Conservation (phyloP, 1,140 invertebrate species). For the Capitella teleta region DNA sequence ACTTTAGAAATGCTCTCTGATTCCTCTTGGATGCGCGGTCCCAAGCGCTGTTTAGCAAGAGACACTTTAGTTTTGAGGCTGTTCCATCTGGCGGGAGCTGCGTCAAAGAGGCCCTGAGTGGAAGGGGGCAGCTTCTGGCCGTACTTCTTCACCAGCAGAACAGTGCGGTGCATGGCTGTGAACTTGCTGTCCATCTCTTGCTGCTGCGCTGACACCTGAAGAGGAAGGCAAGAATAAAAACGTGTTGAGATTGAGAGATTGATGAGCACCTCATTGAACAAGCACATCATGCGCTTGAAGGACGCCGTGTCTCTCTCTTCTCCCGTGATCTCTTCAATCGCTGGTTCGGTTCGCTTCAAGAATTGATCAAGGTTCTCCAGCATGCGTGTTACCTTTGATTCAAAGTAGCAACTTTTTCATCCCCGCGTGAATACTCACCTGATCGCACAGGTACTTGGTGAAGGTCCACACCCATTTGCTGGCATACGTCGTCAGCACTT, state of each 20-base stretch:
- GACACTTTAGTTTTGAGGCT: slow-evolving; percentile 41
- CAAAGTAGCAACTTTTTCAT: not conserved
- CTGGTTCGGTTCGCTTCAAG: slow-evolving; percentile 38
- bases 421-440: slow-evolving; percentile 20
- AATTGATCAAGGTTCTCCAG: slow-evolving; percentile 34
- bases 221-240: slow-evolving; percentile 3
- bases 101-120: slow-evolving; percentile 31
- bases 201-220: slow-evolving; percentile 40
- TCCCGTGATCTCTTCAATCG: slow-evolving; percentile 42
- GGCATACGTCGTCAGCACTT: slow-evolving; percentile 39
- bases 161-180: slow-evolving; percentile 36
- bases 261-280: slow-evolving; percentile 37
- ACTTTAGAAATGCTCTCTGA: slow-evolving; percentile 38
- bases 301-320: slow-evolving; percentile 40
- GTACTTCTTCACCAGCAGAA: slow-evolving; percentile 38
- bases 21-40: slow-evolving; percentile 40
- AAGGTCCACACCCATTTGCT: slow-evolving; percentile 43
- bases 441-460: slow-evolving; percentile 39
- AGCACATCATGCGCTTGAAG: slow-evolving; percentile 43
- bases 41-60: slow-evolving; percentile 40
- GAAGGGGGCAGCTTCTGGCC: slow-evolving; percentile 31
- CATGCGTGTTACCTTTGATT: slow-evolving; percentile 31
- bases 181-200: slow-evolving; percentile 41
- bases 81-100: slow-evolving; percentile 36
- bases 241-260: not conserved